phyloP scores from a whole-genome alignment of 2,797 vertebrate species.

The Erethizon dorsatum region DNA sequence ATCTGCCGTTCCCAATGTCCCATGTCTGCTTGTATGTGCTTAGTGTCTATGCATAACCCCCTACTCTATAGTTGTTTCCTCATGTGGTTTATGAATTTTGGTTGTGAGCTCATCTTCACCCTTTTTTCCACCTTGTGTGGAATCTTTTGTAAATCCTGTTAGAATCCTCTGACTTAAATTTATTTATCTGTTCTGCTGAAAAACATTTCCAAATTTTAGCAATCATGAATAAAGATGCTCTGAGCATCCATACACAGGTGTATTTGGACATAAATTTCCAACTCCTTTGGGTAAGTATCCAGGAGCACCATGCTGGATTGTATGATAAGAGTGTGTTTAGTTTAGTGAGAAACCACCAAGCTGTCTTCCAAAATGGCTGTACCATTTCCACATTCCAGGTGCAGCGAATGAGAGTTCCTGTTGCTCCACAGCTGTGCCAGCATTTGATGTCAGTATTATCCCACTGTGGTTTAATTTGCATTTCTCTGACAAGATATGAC shows the following conservation, averaged over 20 bases:
- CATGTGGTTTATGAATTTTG: background rate
- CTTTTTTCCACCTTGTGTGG: accelerated
- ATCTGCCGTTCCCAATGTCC: background rate
- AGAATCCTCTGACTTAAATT: background rate
- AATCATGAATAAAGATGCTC: background rate
- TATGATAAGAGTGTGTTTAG: background rate
- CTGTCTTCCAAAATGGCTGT: background rate
- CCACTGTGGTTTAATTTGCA: background rate
- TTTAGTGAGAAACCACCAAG: background rate
- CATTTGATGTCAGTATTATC: background rate
- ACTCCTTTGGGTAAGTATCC: background rate
- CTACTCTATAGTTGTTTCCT: background rate
- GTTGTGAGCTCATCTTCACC: background rate
- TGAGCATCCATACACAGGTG: background rate
- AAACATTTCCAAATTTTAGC: background rate
- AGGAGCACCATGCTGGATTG: background rate
- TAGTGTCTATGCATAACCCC: background rate
- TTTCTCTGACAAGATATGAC: background rate
- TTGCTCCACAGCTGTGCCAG: background rate
- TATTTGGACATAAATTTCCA: background rate
- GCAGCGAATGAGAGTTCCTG: background rate
- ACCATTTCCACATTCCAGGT: background rate
- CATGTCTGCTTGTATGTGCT: background rate
- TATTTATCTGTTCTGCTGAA: background rate
- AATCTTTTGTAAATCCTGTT: background rate